phyloP scores from a whole-genome alignment of 1,140 invertebrate species.

The Mya arenaria region DNA sequence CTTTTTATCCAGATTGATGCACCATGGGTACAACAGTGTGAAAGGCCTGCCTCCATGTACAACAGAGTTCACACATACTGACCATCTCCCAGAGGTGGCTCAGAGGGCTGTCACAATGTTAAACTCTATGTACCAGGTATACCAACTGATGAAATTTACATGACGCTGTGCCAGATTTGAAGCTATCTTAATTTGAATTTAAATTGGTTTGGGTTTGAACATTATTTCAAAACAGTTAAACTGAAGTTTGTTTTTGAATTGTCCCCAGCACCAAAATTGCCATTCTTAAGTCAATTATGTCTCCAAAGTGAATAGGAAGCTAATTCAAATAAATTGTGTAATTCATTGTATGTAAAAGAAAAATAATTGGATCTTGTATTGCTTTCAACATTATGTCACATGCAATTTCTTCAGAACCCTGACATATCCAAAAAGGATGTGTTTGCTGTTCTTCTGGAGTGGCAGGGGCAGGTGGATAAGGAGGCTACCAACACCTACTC shows the following conservation, averaged over 20 bases:
- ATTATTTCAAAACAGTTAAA: too few species aligned
- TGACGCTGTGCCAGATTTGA: too few species aligned
- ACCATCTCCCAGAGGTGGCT: slow-evolving; percentile 55
- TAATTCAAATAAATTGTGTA: too few species aligned
- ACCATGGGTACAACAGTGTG: slow-evolving; percentile 63
- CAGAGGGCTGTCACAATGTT: slow-evolving; percentile 58
- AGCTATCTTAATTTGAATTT: too few species aligned
- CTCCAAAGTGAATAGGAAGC: too few species aligned
- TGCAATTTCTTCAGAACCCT: slow-evolving; percentile 56
- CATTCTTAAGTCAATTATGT: too few species aligned
- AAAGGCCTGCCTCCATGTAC: slow-evolving; percentile 57
- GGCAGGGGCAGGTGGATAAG: slow-evolving; percentile 59
- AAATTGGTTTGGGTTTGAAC: too few species aligned
- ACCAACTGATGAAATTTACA: too few species aligned
- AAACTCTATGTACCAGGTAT: slow-evolving; percentile 67
- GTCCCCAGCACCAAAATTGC: too few species aligned
- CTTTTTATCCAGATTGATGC: slow-evolving; percentile 62
- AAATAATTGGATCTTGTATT: too few species aligned
- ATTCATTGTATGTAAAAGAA: too few species aligned
- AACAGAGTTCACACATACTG: slow-evolving; percentile 6
- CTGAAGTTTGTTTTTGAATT: too few species aligned
- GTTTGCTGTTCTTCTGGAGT: slow-evolving; percentile 62
- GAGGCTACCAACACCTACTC: slow-evolving; percentile 36
- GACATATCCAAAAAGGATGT: slow-evolving; percentile 71
- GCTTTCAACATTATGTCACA: not conserved